These are phyloP conservation scores for Cephus cinctus DNA, from an alignment of 1,140 invertebrate species.

Conservation along the genomic window DNA sequence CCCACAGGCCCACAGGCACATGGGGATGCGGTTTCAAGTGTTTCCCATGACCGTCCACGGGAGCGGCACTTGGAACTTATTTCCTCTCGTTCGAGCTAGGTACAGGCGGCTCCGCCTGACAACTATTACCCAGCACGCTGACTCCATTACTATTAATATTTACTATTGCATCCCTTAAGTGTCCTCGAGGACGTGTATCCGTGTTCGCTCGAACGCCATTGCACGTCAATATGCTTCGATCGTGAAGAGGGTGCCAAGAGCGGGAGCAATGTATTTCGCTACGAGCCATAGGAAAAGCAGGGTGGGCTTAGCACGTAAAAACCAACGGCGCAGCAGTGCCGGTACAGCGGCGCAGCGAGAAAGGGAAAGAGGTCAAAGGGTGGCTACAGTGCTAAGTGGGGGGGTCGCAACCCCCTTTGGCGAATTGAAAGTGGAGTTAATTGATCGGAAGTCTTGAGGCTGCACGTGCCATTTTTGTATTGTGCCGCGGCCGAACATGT, in stretches of 20 bases:
- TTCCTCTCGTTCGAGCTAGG: no score
- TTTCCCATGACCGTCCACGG: slow-evolving; percentile 45
- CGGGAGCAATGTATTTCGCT: slow-evolving; percentile 13
- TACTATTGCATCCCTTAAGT: slow-evolving; percentile 42
- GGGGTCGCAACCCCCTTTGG: slow-evolving; percentile 17
- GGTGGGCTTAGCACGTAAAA: no score
- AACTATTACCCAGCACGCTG: slow-evolving; percentile 43
- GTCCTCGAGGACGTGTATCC: slow-evolving; percentile 21
- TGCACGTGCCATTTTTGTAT: slow-evolving; percentile 41
- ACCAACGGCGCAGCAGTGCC: slow-evolving; percentile 11
- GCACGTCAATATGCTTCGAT: slow-evolving; percentile 49
- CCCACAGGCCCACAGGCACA: no score
- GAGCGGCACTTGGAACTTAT: no score
- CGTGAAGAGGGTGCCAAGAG: slow-evolving; percentile 34
- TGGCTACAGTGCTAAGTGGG: slow-evolving; percentile 20
- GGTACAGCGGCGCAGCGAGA: slow-evolving; percentile 8
- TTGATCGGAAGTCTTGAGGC: slow-evolving; percentile 49
- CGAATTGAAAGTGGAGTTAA: slow-evolving; percentile 43
- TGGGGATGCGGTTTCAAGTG: slow-evolving; percentile 25
- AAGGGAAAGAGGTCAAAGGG: slow-evolving; percentile 8
- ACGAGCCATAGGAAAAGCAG: background rate
- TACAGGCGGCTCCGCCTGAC: no score
- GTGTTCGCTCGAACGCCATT: slow-evolving; percentile 38
- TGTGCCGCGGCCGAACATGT: slow-evolving; percentile 14
- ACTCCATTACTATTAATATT: slow-evolving; percentile 46